Evolutionary conservation across 2,797 vertebrate species (phyloP).

Genomic region (Melanotaenia parkinsoni): DNA sequence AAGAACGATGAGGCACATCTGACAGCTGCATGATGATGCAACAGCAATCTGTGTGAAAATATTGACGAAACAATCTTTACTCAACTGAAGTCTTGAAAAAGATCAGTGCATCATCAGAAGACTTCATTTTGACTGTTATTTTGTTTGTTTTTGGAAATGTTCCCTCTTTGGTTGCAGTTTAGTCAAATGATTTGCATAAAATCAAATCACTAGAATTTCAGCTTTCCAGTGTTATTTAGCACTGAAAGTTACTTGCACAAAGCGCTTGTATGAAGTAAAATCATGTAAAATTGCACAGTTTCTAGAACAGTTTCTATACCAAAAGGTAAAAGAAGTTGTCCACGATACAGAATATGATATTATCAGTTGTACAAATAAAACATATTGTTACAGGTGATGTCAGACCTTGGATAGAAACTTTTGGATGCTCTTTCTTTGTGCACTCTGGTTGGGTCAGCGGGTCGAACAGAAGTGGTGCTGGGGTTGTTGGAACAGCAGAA

Average conservation of each 20-base stretch:
- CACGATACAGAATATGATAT: neutral
- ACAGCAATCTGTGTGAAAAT: neutral
- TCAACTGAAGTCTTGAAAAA: neutral
- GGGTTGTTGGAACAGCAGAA: constrained; percentile 73
- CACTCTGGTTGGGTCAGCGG: constrained; percentile 80
- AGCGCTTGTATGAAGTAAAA: neutral
- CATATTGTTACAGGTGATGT: neutral
- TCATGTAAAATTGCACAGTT: too few species aligned
- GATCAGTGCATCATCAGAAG: neutral
- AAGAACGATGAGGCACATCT: neutral
- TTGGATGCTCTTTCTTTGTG: constrained; percentile 90
- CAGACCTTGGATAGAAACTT: constrained; percentile 94
- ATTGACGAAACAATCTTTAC: neutral
- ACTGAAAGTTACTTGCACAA: too few species aligned
- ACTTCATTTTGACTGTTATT: neutral
- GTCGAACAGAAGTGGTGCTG: constrained; percentile 47
- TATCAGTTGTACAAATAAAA: neutral
- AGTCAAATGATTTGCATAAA: too few species aligned
- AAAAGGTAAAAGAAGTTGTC: too few species aligned
- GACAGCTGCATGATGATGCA: neutral
- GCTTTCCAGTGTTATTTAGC: too few species aligned
- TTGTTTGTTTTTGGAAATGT: neutral
- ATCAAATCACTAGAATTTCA: too few species aligned
- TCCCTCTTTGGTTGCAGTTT: neutral
- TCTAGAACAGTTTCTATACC: too few species aligned